Percentiles rank a stretch among this genome's conserved stretches.
These are phyloP conservation scores for Dascillus cervinus DNA, from an alignment of 2,888 invertebrate species.

Conservation along the genomic window DNA sequence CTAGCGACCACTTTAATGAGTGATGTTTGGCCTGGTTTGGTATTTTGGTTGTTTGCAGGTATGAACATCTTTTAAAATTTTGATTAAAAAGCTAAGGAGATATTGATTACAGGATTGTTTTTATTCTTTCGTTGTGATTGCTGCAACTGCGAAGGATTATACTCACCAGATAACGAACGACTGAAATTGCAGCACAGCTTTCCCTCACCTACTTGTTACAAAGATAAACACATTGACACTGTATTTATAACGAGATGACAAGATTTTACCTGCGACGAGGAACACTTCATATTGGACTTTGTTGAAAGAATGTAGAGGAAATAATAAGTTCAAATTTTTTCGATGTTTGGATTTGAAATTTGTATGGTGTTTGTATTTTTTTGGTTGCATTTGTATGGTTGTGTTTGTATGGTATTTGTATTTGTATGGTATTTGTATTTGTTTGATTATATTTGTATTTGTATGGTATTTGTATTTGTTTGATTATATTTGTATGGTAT, in stretches of 20 bases:
- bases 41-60: slow-evolving; percentile 56
- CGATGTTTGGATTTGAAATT: no score
- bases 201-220: slow-evolving; percentile 18
- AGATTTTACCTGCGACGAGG: slow-evolving; percentile 30
- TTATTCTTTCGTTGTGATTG: slow-evolving; percentile 39
- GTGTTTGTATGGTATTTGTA: no score
- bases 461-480: no score
- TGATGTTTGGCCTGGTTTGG: slow-evolving; percentile 54
- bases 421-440: no score
- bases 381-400: no score
- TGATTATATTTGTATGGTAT: no score
- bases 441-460: no score
- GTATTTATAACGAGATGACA: slow-evolving; percentile 55
- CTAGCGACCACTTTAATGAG: slow-evolving; percentile 50
- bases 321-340: no score
- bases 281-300: slow-evolving; percentile 28
- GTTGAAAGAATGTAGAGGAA: slow-evolving; percentile 27
- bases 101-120: slow-evolving; percentile 27
- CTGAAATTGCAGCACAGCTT: slow-evolving; percentile 45
- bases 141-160: slow-evolving; percentile 35
- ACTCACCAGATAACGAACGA: slow-evolving; percentile 22
- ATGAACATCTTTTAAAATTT: slow-evolving; percentile 14
- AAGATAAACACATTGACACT: slow-evolving; percentile 46
- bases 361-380: no score
- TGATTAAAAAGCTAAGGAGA: not conserved